phyloP scores from a whole-genome alignment of 1,140 invertebrate species.

The Triops cancriformis region DNA sequence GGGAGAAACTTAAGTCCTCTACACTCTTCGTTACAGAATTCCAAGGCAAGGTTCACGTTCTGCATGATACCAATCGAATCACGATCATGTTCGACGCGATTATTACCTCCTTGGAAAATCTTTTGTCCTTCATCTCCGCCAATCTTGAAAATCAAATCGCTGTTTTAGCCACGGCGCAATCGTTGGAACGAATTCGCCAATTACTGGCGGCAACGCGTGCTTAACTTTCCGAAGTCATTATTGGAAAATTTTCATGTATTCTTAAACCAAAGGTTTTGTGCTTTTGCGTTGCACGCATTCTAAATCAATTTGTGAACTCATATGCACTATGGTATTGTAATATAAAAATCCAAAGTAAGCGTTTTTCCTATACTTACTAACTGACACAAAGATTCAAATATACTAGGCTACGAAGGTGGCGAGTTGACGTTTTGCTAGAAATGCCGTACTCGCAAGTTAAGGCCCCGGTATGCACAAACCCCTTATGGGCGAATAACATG shows the following conservation, averaged over 20 bases:
- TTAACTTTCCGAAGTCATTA: background rate
- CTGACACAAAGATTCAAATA: too few relatives aligned
- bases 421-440: too few relatives aligned
- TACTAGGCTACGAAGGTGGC: too few relatives aligned
- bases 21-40: slow-evolving; percentile 12
- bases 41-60: slow-evolving; percentile 20
- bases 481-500: too few relatives aligned
- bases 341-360: too few relatives aligned
- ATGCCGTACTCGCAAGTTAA: too few relatives aligned
- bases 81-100: background rate
- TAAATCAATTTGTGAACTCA: too few relatives aligned
- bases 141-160: background rate
- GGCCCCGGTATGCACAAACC: too few relatives aligned
- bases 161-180: background rate
- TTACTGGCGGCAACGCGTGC: background rate
- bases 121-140: background rate
- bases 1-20: slow-evolving; percentile 18
- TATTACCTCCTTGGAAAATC: slow-evolving; percentile 6
- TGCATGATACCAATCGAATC: slow-evolving; percentile 3
- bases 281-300: too few relatives aligned
- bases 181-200: slow-evolving; percentile 2
- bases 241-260: background rate
- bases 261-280: background rate
- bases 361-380: too few relatives aligned
- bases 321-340: too few relatives aligned